phyloP scores from a whole-genome alignment of 1,140 invertebrate species.

The Oscheius sp. region DNA sequence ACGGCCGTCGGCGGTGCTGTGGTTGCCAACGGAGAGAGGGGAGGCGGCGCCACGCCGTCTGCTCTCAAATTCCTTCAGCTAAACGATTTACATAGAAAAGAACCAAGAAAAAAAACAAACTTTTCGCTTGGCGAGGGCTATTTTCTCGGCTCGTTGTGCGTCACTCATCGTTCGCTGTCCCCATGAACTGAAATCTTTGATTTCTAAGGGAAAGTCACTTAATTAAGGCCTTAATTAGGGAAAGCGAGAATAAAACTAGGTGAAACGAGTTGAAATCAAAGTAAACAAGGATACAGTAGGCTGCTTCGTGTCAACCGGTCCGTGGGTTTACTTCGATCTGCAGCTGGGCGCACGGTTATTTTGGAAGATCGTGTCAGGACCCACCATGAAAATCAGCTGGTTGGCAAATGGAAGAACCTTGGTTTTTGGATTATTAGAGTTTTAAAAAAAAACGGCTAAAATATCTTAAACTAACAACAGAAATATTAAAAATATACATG shows the following conservation, averaged over 20 bases:
- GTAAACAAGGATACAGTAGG: too few species aligned
- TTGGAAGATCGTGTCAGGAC: background rate
- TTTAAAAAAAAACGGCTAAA: too few species aligned
- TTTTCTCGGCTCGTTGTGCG: slow-evolving; percentile 7
- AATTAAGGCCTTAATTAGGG: too few species aligned
- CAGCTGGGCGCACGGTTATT: background rate
- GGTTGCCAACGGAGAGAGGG: background rate
- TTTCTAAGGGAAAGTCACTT: too few species aligned
- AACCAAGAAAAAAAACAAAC: background rate
- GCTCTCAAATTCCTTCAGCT: slow-evolving; percentile 12
- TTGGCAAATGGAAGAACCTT: too few species aligned
- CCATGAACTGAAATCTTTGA: background rate
- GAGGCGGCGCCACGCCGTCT: background rate
- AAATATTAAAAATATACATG: too few species aligned
- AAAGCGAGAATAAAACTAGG: too few species aligned
- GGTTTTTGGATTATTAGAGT: too few species aligned
- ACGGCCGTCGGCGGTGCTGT: background rate
- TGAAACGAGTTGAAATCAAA: too few species aligned
- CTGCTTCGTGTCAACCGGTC: slow-evolving; percentile 4
- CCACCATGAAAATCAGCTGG: background rate
- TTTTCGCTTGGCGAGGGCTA: slow-evolving; percentile 8
- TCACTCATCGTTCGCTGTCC: background rate
- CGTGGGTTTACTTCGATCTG: background rate
- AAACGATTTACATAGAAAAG: background rate
- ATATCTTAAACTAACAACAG: too few species aligned